phyloP scores from a whole-genome alignment of 2,888 invertebrate genomes.

The Mimachlamys varia region DNA sequence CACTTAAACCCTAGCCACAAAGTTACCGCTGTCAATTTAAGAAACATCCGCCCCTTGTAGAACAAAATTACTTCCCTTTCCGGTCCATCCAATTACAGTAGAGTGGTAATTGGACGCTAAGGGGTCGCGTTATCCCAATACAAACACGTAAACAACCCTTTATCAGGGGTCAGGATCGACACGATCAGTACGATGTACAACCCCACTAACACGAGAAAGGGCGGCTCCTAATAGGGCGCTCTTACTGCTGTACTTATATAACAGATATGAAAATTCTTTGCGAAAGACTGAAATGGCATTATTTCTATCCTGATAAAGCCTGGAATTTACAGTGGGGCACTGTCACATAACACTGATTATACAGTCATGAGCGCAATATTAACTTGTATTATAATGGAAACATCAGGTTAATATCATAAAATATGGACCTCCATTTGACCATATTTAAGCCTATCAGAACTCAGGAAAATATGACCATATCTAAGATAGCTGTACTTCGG shows the following conservation, averaged over 20 bases:
- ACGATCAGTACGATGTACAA: background rate
- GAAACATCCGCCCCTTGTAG: conserved; percentile 24
- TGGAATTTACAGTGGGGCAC: no score
- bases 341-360: no score
- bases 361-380: no score
- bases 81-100: conserved; percentile 31
- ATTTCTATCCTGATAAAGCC: no score
- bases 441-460: no score
- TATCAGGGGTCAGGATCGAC: conserved; percentile 13
- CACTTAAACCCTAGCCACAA: conserved; percentile 1
- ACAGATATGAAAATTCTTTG: no score
- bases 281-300: no score
- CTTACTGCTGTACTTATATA: background rate
- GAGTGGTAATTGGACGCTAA: conserved; percentile 28
- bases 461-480: no score
- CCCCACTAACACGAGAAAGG: background rate
- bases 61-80: conserved; percentile 20
- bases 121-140: conserved; percentile 29
- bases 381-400: no score
- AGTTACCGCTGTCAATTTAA: conserved; percentile 32
- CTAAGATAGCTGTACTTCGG: no score
- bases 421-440: no score
- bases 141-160: conserved; percentile 8
- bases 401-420: no score
- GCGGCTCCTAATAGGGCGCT: background rate